Percentiles rank a stretch among this genome's conserved stretches.
Evolutionary conservation across 2,888 invertebrate species (phyloP).

Genomic region (Stegana nigrithorax): DNA sequence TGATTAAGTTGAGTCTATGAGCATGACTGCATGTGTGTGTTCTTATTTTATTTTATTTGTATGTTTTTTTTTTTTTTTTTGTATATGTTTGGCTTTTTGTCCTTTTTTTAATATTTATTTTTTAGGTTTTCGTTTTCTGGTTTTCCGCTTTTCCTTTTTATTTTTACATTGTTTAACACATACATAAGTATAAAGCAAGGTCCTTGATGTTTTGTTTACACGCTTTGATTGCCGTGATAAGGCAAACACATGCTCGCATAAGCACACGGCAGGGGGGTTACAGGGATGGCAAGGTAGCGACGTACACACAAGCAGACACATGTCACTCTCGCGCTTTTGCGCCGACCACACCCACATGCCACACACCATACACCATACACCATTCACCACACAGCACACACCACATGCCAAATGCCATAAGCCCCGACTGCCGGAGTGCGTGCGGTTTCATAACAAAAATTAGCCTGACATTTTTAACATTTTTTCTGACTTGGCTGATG

Average conservation of each 20-base stretch:
- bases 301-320: neutral
- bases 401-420: too few relatives aligned
- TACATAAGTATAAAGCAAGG: conserved; percentile 11
- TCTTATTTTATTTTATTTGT: too few relatives aligned
- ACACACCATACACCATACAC: too few relatives aligned
- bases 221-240: conserved; percentile 37
- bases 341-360: too few relatives aligned
- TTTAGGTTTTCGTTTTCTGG: neutral
- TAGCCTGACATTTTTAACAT: conserved; percentile 17
- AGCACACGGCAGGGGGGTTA: too few relatives aligned
- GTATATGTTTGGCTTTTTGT: neutral
- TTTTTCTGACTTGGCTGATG: conserved; percentile 5
- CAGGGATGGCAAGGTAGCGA: too few relatives aligned
- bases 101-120: neutral
- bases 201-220: conserved; percentile 32
- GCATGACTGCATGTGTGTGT: conserved; percentile 5
- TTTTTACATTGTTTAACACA: conserved; percentile 5
- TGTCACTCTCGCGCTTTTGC: conserved; percentile 11
- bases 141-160: neutral
- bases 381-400: too few relatives aligned
- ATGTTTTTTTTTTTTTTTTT: conserved; percentile 17
- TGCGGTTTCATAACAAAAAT: conserved; percentile 16
- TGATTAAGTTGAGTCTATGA: conserved; percentile 45
- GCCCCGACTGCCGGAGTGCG: neutral
- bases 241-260: conserved; percentile 5